A percentile compares a stretch with the other conserved stretches of the same genome.
These are phyloP conservation scores for Sturnira hondurensis DNA, from an alignment of 2,113 vertebrate species.

Conservation along the genomic window DNA sequence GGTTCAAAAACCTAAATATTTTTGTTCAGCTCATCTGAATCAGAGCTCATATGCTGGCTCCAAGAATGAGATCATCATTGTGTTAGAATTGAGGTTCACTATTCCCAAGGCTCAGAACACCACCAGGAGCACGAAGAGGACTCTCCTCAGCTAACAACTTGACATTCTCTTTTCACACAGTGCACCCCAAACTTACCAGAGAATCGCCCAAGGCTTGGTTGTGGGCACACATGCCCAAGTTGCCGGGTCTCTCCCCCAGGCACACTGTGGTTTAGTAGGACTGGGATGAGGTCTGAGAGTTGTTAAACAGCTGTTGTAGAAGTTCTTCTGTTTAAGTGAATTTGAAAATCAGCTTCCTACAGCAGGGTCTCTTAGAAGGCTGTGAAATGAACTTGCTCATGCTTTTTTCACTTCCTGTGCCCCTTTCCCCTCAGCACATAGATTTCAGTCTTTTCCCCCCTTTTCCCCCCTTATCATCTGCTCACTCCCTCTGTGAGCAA, in stretches of 20 bases:
- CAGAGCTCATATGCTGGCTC: neutral
- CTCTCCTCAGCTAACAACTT: neutral
- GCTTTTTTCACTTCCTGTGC: neutral
- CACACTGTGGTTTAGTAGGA: neutral
- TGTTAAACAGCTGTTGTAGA: neutral
- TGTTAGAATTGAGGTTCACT: neutral
- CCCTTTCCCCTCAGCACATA: neutral
- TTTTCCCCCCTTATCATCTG: neutral
- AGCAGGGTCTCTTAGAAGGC: neutral
- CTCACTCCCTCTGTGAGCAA: neutral
- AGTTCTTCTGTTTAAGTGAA: neutral
- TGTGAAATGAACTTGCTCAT: neutral
- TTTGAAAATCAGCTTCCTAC: neutral
- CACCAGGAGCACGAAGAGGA: neutral
- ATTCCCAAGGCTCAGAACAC: neutral
- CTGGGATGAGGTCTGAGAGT: neutral
- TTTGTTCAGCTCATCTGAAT: conserved; percentile 5
- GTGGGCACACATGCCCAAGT: neutral
- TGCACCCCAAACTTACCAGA: neutral
- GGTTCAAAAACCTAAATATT: neutral
- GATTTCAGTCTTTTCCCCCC: neutral
- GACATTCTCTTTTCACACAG: neutral
- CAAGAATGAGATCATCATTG: neutral
- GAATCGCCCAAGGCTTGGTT: neutral
- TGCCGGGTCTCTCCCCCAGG: neutral